Percentiles rank a stretch among this genome's conserved stretches.
Evolutionary conservation across 2,113 vertebrate genomes (phyloP).

Genomic region (Pelmatolapia mariae): DNA sequence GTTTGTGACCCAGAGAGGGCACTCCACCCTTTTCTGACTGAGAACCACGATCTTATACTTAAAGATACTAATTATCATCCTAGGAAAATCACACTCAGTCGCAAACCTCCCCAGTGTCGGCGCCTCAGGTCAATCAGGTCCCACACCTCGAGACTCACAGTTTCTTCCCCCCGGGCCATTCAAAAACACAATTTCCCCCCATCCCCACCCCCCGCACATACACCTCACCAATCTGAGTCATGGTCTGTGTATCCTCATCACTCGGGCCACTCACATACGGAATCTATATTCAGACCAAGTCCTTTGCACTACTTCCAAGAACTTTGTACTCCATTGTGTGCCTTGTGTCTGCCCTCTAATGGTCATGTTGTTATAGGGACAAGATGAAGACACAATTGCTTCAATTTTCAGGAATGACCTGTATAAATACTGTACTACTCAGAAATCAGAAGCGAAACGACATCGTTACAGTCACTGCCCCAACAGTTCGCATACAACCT

Average conservation of each 20-base stretch:
- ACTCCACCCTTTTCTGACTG: neutral
- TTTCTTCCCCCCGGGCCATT: neutral
- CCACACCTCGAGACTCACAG: neutral
- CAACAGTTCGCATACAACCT: neutral
- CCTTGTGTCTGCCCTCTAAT: neutral
- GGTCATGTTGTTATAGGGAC: neutral
- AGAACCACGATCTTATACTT: neutral
- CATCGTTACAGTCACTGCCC: neutral
- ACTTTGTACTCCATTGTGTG: neutral
- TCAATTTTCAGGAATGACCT: neutral
- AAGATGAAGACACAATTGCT: neutral
- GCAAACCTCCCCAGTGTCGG: neutral
- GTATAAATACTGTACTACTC: neutral
- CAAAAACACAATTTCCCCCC: neutral
- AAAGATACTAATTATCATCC: neutral
- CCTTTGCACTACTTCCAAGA: neutral
- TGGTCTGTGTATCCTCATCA: neutral
- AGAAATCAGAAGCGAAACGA: neutral
- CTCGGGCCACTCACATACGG: neutral
- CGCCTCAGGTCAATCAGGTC: neutral
- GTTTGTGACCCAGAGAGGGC: neutral
- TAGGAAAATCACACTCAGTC: neutral
- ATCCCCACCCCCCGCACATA: fast-evolving
- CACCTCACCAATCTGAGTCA: neutral
- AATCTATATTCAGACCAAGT: neutral